These are phyloP conservation scores for Menidia menidia DNA, from an alignment of 2,797 vertebrate genomes.

Conservation along the genomic window DNA sequence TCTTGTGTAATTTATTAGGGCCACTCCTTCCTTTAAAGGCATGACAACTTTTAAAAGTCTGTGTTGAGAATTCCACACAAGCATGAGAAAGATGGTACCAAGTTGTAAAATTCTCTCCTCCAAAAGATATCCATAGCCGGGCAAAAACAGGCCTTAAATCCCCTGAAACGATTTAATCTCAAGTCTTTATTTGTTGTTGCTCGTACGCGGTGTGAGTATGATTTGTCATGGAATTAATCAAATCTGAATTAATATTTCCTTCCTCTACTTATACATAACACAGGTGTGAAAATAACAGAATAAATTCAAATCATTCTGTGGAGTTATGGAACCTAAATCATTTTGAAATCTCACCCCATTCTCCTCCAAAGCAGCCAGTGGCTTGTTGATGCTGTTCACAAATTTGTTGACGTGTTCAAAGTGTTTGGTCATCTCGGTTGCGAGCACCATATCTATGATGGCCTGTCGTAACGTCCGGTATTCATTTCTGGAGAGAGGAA, in stretches of 20 bases:
- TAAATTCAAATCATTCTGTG: background rate
- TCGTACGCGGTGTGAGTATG: background rate
- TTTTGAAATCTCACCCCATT: constrained; percentile 86
- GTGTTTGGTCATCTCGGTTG: constrained; percentile 99
- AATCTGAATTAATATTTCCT: constrained; percentile 14
- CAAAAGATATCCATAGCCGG: constrained; percentile 60
- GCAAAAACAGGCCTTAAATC: constrained; percentile 45
- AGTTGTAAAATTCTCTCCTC: constrained; percentile 78
- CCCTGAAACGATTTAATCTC: constrained; percentile 23
- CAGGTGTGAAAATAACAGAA: no score
- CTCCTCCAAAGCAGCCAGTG: constrained; percentile 90
- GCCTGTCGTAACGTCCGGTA: constrained; percentile 94
- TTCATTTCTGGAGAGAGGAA: constrained; percentile 86
- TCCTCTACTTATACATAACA: constrained; percentile 22
- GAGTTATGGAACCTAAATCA: constrained; percentile 3
- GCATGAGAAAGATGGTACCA: constrained; percentile 76
- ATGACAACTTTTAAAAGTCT: constrained; percentile 69
- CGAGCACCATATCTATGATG: constrained; percentile 97
- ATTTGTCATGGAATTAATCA: constrained; percentile 9
- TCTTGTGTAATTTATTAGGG: constrained; percentile 24
- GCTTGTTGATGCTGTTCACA: constrained; percentile 98
- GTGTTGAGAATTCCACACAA: constrained; percentile 76
- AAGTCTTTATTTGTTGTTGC: constrained; percentile 31
- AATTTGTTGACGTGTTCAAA: constrained; percentile 99
- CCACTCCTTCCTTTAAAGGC: constrained; percentile 59